Conservation (phyloP, 2,113 vertebrate species). For the Cromileptes altivelis region DNA sequence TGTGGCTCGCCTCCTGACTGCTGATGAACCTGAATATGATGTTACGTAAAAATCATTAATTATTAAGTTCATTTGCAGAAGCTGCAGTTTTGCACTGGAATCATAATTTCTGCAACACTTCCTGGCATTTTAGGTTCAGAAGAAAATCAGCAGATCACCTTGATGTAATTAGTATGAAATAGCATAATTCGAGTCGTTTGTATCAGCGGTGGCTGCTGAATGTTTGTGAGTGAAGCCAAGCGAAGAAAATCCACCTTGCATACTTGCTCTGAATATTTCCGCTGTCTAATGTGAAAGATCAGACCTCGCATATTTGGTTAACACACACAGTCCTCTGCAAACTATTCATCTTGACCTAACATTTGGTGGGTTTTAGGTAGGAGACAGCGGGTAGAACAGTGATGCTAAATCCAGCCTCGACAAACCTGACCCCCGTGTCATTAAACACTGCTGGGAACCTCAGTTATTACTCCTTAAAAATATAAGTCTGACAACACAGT, state of each 20-base stretch:
- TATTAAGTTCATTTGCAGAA: conserved; percentile 14
- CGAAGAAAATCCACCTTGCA: neutral
- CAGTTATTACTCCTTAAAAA: conserved; percentile 67
- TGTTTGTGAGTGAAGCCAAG: neutral
- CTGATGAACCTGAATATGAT: conserved; percentile 26
- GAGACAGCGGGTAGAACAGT: conserved; percentile 24
- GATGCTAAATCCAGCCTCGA: conserved; percentile 48
- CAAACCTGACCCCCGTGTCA: conserved; percentile 44
- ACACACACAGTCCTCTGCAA: conserved; percentile 20
- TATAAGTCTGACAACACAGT: conserved; percentile 66
- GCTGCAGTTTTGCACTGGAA: conserved; percentile 1
- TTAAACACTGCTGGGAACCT: conserved; percentile 45
- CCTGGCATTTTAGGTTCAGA: neutral
- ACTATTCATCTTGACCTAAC: conserved; percentile 23
- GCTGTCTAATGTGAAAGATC: conserved; percentile 13
- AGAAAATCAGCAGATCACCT: neutral
- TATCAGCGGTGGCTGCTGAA: neutral
- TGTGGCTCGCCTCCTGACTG: neutral
- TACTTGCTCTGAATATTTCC: neutral
- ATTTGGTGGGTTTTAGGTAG: conserved; percentile 28
- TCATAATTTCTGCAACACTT: neutral
- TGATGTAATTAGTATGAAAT: neutral
- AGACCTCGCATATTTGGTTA: conserved; percentile 1
- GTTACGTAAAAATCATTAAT: conserved; percentile 32
- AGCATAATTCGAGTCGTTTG: neutral